Evolutionary conservation across 35 echinoderm and acorn worm genomes (phyloP).

Genomic region (Hemicentrotus pulcherrimus): DNA sequence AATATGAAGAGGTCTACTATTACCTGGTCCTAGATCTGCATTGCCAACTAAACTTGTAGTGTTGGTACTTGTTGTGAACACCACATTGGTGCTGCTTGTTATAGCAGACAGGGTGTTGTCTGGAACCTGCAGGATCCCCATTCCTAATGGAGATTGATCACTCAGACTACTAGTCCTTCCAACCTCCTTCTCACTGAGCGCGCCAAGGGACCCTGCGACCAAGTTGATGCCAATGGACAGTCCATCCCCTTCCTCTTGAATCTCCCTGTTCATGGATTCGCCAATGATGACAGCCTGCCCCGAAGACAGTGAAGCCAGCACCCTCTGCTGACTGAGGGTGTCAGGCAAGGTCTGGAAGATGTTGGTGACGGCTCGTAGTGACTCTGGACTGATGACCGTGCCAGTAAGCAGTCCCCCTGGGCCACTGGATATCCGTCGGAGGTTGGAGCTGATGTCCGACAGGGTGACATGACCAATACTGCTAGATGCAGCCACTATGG

Average conservation of each 20-base stretch:
- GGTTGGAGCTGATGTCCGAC: conserved; percentile 40
- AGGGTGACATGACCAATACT: conserved; percentile 37
- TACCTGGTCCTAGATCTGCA: conserved; percentile 16
- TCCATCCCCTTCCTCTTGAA: background rate
- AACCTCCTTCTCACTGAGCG: conserved; percentile 39
- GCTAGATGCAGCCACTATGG: background rate
- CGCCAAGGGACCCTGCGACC: conserved; percentile 18
- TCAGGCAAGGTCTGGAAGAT: conserved; percentile 39
- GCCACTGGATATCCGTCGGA: conserved; percentile 31
- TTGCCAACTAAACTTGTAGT: background rate
- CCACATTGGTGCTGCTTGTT: conserved; percentile 20
- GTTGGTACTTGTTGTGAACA: conserved; percentile 30
- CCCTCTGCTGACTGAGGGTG: background rate
- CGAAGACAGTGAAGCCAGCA: background rate
- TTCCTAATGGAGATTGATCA: conserved; percentile 15
- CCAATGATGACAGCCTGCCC: background rate
- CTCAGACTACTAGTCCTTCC: background rate
- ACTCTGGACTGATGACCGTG: conserved; percentile 46
- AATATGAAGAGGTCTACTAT: too few relatives aligned
- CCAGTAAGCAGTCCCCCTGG: conserved; percentile 26
- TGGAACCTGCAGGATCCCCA: background rate
- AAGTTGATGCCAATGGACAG: conserved; percentile 13
- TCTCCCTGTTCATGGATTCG: background rate
- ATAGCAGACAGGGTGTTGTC: conserved; percentile 27
- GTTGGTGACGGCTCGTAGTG: conserved; percentile 32